Conservation (phyloP, 1,140 invertebrate genomes). For the Papilio machaon region DNA sequence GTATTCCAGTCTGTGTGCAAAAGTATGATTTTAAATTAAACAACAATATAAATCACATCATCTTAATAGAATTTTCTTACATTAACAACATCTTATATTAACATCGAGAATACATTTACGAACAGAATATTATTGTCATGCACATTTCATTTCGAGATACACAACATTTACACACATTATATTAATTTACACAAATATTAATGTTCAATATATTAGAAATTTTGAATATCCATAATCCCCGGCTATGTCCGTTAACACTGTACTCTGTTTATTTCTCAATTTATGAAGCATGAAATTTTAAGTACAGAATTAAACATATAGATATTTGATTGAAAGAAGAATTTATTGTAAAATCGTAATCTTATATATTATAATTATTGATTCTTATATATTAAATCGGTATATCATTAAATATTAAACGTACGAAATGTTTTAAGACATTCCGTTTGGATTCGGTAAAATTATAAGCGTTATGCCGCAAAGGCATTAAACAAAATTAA, state of each 20-base stretch:
- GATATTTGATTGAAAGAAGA: not conserved
- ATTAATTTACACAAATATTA: not conserved
- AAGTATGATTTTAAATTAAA: not conserved
- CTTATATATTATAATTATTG: not conserved
- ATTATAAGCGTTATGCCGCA: not conserved
- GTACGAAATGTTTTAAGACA: not conserved
- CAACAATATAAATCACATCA: slow-evolving; percentile 22
- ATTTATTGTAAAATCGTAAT: not conserved
- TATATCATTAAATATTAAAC: not conserved
- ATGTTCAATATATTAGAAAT: not conserved
- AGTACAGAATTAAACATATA: not conserved
- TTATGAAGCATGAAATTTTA: not conserved
- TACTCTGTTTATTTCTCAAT: not conserved
- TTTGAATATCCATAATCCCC: slow-evolving; percentile 5
- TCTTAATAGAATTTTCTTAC: slow-evolving; percentile 20
- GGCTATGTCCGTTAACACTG: not conserved
- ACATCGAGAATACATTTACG: slow-evolving; percentile 29
- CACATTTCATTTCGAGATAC: not conserved
- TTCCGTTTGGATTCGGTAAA: not conserved
- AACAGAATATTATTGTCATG: slow-evolving; percentile 32
- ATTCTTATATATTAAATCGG: not conserved
- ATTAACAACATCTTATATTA: slow-evolving; percentile 21
- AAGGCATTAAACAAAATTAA: slow-evolving; percentile 14
- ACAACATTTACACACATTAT: not conserved
- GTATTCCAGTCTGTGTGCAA: not conserved